phyloP scores from a whole-genome alignment of 2,888 invertebrate species.

The Pegoplata infirma region DNA sequence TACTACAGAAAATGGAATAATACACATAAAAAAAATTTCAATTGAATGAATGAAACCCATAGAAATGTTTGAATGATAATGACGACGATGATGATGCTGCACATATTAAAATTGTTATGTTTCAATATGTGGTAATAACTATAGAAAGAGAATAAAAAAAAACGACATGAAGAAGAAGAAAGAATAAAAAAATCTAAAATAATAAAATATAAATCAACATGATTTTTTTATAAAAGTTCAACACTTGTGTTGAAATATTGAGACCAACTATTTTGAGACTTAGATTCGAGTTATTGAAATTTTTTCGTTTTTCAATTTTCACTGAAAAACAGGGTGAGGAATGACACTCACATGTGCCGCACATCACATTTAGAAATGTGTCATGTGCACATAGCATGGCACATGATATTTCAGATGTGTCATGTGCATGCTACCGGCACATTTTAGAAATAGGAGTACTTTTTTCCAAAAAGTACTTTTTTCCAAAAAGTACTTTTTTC shows the following conservation, averaged over 20 bases:
- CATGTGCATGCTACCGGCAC: too few species aligned
- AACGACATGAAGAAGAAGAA: too few species aligned
- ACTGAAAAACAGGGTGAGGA: too few species aligned
- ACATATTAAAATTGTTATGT: conserved; percentile 42
- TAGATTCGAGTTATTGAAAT: too few species aligned
- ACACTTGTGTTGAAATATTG: neutral
- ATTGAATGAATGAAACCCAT: conserved; percentile 55
- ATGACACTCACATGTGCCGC: too few species aligned
- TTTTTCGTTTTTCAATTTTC: too few species aligned
- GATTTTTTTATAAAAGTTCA: neutral
- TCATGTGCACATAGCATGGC: too few species aligned
- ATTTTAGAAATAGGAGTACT: too few species aligned
- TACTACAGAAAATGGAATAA: conserved; percentile 5
- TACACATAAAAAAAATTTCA: conserved; percentile 40
- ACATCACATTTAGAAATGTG: too few species aligned
- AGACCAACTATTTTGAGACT: neutral
- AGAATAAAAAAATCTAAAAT: neutral
- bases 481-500: too few species aligned
- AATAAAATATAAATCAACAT: conserved; percentile 15
- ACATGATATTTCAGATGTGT: too few species aligned
- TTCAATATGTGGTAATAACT: conserved; percentile 48
- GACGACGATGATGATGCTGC: conserved; percentile 38
- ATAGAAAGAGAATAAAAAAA: neutral
- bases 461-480: too few species aligned
- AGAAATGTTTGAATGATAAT: conserved; percentile 54